These are phyloP conservation scores for Harpalus rufipes DNA, from an alignment of 2,888 invertebrate species.

Conservation along the genomic window DNA sequence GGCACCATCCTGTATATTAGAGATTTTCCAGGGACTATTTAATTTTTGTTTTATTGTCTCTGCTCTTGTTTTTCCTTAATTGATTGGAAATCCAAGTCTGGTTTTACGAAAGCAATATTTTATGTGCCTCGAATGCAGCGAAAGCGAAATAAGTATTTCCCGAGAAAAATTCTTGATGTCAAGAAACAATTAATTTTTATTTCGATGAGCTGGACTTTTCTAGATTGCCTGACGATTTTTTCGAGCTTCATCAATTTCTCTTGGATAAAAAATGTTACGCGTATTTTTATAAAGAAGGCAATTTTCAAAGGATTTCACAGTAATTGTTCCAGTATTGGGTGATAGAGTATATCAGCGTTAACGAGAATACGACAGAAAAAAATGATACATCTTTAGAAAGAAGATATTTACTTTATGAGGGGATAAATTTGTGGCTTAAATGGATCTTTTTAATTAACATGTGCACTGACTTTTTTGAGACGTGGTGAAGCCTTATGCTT, in stretches of 20 bases:
- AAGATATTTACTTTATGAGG: not conserved
- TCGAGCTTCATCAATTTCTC: slow-evolving; percentile 26
- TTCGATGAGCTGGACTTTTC: slow-evolving; percentile 36
- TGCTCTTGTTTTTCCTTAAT: not conserved
- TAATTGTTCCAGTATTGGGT: slow-evolving; percentile 1
- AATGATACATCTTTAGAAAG: not conserved
- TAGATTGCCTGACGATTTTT: slow-evolving; percentile 22
- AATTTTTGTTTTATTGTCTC: not conserved
- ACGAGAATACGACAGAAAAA: not conserved
- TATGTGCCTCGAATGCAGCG: slow-evolving; percentile 15
- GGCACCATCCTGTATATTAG: no score
- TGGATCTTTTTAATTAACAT: no score
- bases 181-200: slow-evolving; percentile 41
- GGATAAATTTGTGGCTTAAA: no score
- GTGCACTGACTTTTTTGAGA: no score
- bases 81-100: not conserved
- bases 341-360: not conserved
- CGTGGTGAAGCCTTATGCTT: no score
- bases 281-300: slow-evolving; percentile 33
- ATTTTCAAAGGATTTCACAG: slow-evolving; percentile 10
- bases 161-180: not conserved
- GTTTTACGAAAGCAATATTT: not conserved
- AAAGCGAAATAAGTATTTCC: slow-evolving; percentile 9
- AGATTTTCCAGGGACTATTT: no score
- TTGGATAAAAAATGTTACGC: slow-evolving; percentile 11